A percentile compares a stretch with the other conserved stretches of the same genome.
These are phyloP conservation scores for Ochotona princeps DNA, from an alignment of 2,113 vertebrate species.

Conservation along the genomic window DNA sequence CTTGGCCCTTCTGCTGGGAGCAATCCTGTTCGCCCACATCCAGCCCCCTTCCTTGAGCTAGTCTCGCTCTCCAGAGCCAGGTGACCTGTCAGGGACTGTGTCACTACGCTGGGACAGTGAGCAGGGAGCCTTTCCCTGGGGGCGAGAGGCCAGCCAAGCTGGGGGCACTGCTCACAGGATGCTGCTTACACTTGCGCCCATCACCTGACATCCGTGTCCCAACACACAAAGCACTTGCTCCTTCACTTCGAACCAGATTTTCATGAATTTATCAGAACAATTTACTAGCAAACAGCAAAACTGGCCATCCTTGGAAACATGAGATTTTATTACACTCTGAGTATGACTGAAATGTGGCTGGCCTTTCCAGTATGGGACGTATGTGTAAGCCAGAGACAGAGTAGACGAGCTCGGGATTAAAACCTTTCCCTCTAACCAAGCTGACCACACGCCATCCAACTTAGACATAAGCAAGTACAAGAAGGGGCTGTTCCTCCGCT, in stretches of 20 bases:
- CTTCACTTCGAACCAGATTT: constrained; percentile 18
- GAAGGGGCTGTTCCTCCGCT: neutral
- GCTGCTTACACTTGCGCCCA: too few species aligned
- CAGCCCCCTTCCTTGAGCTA: neutral
- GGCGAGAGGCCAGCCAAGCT: neutral
- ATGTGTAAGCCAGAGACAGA: neutral
- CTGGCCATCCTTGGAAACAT: neutral
- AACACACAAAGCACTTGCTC: neutral
- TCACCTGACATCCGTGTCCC: neutral
- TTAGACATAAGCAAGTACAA: neutral
- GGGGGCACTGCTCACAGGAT: too few species aligned
- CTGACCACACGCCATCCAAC: neutral
- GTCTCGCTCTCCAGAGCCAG: neutral
- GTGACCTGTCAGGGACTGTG: neutral
- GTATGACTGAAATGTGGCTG: neutral
- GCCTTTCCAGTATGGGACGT: neutral
- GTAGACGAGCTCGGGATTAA: neutral
- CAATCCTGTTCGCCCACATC: neutral
- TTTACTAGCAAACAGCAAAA: neutral
- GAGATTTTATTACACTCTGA: neutral
- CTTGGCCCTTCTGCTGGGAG: neutral
- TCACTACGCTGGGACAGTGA: neutral
- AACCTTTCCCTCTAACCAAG: neutral
- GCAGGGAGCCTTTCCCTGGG: neutral
- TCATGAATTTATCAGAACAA: neutral